These are phyloP conservation scores for Hycleus cichorii DNA, from an alignment of 1,140 invertebrate species.

Conservation along the genomic window DNA sequence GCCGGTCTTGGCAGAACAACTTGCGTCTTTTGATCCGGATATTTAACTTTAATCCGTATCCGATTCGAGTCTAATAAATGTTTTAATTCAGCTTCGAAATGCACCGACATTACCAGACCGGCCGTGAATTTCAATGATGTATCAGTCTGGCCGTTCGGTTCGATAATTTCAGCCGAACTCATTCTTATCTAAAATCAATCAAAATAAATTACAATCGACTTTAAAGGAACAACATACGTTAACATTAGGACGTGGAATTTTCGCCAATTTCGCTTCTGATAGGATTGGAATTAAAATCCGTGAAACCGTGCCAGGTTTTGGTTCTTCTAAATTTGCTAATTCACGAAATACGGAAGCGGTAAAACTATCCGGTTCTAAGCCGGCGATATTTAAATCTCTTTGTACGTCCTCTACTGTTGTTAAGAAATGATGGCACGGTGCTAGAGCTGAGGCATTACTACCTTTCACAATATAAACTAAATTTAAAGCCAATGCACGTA, in stretches of 20 bases:
- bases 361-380: conserved; percentile 64
- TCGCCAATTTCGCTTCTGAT: conserved; percentile 50
- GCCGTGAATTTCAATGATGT: conserved; percentile 88
- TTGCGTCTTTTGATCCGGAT: conserved; percentile 85
- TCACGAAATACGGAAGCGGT: conserved; percentile 71
- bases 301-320: conserved; percentile 77
- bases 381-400: conserved; percentile 32
- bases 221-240: conserved; percentile 35
- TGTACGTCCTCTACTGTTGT: conserved; percentile 41
- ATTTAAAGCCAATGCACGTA: conserved; percentile 78
- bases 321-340: conserved; percentile 68
- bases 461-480: conserved; percentile 62
- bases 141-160: conserved; percentile 76
- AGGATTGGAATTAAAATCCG: conserved; percentile 75
- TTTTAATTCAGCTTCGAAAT: conserved; percentile 76
- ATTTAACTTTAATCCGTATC: conserved; percentile 78
- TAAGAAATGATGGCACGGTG: conserved; percentile 44
- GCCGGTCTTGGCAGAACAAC: conserved; percentile 67
- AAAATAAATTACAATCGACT: neutral
- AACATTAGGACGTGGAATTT: conserved; percentile 55
- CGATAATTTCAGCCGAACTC: conserved; percentile 74
- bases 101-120: conserved; percentile 78
- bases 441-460: conserved; percentile 43
- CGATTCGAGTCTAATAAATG: conserved; percentile 66
- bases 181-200: conserved; percentile 52